Conservation (phyloP, 2,797 vertebrate species). For the Eidolon dupreanum region DNA sequence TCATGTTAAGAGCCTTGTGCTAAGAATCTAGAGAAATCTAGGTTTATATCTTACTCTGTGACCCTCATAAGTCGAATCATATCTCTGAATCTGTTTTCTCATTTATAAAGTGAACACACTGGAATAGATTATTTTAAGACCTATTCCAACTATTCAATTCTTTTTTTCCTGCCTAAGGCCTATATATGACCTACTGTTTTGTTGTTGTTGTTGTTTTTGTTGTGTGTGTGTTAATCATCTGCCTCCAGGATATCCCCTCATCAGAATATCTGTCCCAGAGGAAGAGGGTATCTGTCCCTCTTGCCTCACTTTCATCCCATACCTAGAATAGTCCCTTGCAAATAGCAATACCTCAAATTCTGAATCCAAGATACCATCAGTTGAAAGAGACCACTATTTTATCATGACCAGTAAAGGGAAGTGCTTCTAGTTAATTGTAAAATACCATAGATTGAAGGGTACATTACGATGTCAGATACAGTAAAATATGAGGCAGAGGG, state of each 20-base stretch:
- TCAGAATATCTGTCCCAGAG: neutral
- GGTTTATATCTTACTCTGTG: neutral
- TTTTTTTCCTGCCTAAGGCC: neutral
- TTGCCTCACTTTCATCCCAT: neutral
- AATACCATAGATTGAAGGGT: neutral
- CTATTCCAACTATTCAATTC: neutral
- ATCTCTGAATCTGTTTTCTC: neutral
- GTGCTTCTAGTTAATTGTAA: neutral
- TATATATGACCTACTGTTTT: neutral
- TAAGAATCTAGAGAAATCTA: neutral
- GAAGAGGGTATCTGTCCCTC: neutral
- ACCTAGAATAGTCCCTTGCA: neutral
- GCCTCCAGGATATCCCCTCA: neutral
- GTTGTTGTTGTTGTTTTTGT: neutral
- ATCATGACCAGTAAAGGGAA: neutral
- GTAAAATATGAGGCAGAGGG: neutral
- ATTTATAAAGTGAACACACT: neutral
- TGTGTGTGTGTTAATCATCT: neutral
- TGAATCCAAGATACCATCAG: neutral
- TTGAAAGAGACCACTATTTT: neutral
- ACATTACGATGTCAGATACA: neutral
- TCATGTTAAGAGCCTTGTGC: neutral
- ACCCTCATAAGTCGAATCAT: neutral
- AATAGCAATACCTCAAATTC: neutral
- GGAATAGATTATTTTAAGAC: neutral